Evolutionary conservation across 2,888 invertebrate species (phyloP).

Genomic region (Noctua janthina): DNA sequence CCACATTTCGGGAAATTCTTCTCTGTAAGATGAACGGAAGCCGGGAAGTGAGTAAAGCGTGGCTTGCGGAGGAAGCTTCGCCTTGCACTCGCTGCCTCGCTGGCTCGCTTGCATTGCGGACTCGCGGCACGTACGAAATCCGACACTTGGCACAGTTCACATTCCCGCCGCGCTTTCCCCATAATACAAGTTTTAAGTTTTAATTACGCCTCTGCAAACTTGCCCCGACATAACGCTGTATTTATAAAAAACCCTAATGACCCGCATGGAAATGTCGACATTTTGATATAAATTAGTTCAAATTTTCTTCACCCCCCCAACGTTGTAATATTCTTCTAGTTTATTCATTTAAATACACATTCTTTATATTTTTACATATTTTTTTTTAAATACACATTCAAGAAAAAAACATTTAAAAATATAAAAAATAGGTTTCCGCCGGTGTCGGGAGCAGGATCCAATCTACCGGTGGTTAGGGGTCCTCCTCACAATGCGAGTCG

Average conservation of each 20-base stretch:
- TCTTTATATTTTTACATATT: too few species aligned
- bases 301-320: constrained; percentile 63
- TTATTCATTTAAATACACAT: too few species aligned
- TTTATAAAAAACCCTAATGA: constrained; percentile 71
- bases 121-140: constrained; percentile 85
- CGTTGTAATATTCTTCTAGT: constrained; percentile 62
- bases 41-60: constrained; percentile 65
- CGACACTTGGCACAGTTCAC: constrained; percentile 87
- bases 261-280: constrained; percentile 57
- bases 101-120: constrained; percentile 78
- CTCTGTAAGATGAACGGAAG: constrained; percentile 72
- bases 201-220: constrained; percentile 85
- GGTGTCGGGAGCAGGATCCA: too few species aligned
- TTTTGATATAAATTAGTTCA: constrained; percentile 72
- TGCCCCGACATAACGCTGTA: constrained; percentile 68
- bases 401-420: too few species aligned
- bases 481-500: too few species aligned
- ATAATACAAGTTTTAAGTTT: constrained; percentile 88
- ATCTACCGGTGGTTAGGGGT: too few species aligned
- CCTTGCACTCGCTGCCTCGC: constrained; percentile 59
- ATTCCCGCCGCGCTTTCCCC: constrained; percentile 78
- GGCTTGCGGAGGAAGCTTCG: constrained; percentile 49
- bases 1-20: constrained; percentile 67
- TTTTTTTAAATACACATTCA: too few species aligned
- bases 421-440: too few species aligned